Base-by-base conservation (phyloP, 2,113 vertebrate genomes). In the Chitala chitala region DNA sequence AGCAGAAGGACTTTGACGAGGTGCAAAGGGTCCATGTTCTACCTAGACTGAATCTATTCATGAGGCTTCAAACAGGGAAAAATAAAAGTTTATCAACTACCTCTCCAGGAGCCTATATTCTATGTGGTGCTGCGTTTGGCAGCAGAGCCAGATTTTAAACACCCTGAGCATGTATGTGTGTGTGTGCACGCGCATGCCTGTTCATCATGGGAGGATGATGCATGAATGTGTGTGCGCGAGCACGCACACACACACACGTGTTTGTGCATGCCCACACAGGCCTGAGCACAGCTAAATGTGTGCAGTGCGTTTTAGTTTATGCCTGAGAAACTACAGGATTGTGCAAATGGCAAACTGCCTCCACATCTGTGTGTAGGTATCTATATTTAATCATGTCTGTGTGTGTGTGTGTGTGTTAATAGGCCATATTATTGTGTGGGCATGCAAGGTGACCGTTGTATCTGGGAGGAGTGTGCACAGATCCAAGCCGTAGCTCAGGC, bases 151-250 rank as follows among this genome's bases (percentile, higher is more conserved):
- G n/a, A n/a, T n/a, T n/a, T n/a, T n/a, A n/a, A n/a, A n/a, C 5
- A 17, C 3, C 4, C 0, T 12, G 4, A 10, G 61, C 50, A 44
- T 48, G n/a, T 71, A 36, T 46, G 12, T 31, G 55, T 5, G 29
- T 20, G 33, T n/a, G 6, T 1, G 2, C 9, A 33, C 33, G 56
- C 13, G 51, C 17, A 46, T 72, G 53, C 51, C 3, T 50, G 53
- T 55, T 48, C 50, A 55, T 59, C 3, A 17, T 31, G 13, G 10
- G 24, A 22, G 26, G 4, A 15, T 5, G 26, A 33, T 29, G 31
- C 2, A 20, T 63, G 33, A n/a, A 20, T 80, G 76, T 76, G 69
- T 46, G 54, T 58, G 78, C 76, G 77, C 63, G 68, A 71, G 50
- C 78, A 71, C 42, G 69, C 68, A 13, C 9, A 22, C 68, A 0